Evolutionary conservation across 1,140 invertebrate genomes (phyloP), one percentile per base, ranked within the genome.

Genomic region (Bombus fervidus): DNA sequence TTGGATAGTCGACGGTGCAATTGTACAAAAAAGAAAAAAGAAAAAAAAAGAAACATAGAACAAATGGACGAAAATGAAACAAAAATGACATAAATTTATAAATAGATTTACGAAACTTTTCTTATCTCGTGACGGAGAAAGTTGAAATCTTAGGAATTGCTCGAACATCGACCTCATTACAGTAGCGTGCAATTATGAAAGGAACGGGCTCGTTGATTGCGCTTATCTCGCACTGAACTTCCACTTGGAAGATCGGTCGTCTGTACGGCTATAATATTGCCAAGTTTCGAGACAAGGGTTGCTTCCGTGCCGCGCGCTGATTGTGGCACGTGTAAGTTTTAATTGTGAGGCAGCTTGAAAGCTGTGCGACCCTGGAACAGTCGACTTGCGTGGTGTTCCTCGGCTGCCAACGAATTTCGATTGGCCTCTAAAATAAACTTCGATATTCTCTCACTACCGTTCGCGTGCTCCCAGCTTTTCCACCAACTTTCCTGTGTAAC

Each of bases 271-370:
- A 78, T 31, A 68, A 78, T 57, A 78, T 71, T n/a, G 43, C 28
- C 6, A 83, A 83, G 82, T 83, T 83, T 83, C 82, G 64, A 77
- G 59, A 68, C 74, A 78, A 66, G 74, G 18, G n/a, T 2, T 15
- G 43, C 37, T 69, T 13, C 31, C 64, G 31, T 34, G 79, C 69
- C 13, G 13, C 6, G 53, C 53, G 28, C 57, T 82, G 72, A 82
- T 82, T 82, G 71, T 57, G 74, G 47, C 82, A 22, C 62, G 82
- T 78, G 82, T 83, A 83, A 83, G 82, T 83, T 83, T 83, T 83
- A 83, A 83, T 83, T 83, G 74, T 53, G 64, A 74, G 25, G 62
- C 75, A 69, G 74, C 78, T 83, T 43, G 74, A 69, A 43, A 69
- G 64, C 47, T 22, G 47, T 25, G 73, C 62, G 73, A 82, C 41